Evolutionary conservation across 1,140 invertebrate genomes (phyloP).

Genomic region (Parapsyche elsis): DNA sequence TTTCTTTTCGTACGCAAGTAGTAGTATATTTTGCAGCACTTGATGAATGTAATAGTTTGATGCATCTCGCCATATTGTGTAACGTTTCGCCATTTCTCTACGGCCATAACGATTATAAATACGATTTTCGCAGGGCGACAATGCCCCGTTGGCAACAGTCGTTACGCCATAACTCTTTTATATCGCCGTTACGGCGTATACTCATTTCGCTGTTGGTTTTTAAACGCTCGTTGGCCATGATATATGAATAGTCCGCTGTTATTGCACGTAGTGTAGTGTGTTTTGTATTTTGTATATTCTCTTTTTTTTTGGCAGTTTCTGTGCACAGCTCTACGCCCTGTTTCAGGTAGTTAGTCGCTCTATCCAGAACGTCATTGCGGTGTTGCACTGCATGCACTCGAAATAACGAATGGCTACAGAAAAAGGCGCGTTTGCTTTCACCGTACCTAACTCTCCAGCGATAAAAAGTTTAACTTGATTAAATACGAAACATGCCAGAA

Average conservation of each 20-base stretch:
- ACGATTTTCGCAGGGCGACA: conserved; percentile 25
- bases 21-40: too few relatives aligned
- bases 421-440: not conserved
- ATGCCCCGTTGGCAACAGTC: conserved; percentile 18
- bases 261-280: not conserved
- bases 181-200: not conserved
- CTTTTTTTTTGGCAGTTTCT: conserved; percentile 9
- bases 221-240: conserved; percentile 34
- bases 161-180: conserved; percentile 26
- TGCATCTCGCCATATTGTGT: too few relatives aligned
- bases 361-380: not conserved
- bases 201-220: conserved; percentile 31
- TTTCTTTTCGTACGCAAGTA: too few relatives aligned
- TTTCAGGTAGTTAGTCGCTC: conserved; percentile 24
- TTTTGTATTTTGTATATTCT: not conserved
- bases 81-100: too few relatives aligned
- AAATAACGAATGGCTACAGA: conserved; percentile 8
- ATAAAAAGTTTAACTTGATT: too few relatives aligned
- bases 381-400: conserved; percentile 4
- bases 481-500: too few relatives aligned
- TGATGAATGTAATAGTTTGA: too few relatives aligned
- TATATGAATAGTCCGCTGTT: conserved; percentile 16
- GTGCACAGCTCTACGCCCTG: not conserved
- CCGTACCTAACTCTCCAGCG: too few relatives aligned
- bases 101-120: conserved; percentile 23